Evolutionary conservation across 2,888 invertebrate species (phyloP).

Genomic region (Zeuzera pyrina): DNA sequence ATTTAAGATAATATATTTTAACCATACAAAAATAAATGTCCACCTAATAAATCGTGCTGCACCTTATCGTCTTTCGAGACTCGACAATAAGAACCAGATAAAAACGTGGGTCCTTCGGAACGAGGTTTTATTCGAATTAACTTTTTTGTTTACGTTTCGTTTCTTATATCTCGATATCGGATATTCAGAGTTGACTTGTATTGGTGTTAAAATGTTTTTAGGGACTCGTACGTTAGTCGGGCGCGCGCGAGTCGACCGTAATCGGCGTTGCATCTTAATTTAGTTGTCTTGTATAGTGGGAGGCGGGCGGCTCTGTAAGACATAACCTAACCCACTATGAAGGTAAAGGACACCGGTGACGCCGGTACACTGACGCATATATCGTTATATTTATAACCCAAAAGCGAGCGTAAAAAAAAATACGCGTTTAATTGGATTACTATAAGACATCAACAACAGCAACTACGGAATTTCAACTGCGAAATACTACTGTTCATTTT

Average conservation of each 20-base stretch:
- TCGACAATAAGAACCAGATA: constrained; percentile 62
- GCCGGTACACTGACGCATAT: constrained; percentile 27
- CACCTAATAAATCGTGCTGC: constrained; percentile 62
- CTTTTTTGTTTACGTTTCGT: constrained; percentile 37
- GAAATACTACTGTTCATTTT: no score
- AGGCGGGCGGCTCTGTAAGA: constrained; percentile 40
- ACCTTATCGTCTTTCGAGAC: constrained; percentile 60
- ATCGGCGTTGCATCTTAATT: constrained; percentile 71
- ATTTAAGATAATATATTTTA: constrained; percentile 71
- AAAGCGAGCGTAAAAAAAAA: constrained; percentile 26
- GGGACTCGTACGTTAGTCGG: constrained; percentile 30
- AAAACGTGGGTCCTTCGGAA: constrained; percentile 38
- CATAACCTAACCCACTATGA: constrained; percentile 45
- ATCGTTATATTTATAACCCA: constrained; percentile 34
- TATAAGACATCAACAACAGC: no score
- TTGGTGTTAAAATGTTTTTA: constrained; percentile 17
- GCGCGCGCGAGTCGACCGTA: constrained; percentile 42
- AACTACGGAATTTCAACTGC: no score
- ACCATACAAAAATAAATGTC: constrained; percentile 63
- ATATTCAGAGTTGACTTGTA: constrained; percentile 22
- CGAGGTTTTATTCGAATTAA: constrained; percentile 27
- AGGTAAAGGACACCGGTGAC: constrained; percentile 37
- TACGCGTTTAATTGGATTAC: no score
- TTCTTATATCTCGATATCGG: constrained; percentile 19
- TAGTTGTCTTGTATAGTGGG: constrained; percentile 67